Base-by-base conservation (phyloP, 2,888 invertebrate species). In the Aethes cnicana region DNA sequence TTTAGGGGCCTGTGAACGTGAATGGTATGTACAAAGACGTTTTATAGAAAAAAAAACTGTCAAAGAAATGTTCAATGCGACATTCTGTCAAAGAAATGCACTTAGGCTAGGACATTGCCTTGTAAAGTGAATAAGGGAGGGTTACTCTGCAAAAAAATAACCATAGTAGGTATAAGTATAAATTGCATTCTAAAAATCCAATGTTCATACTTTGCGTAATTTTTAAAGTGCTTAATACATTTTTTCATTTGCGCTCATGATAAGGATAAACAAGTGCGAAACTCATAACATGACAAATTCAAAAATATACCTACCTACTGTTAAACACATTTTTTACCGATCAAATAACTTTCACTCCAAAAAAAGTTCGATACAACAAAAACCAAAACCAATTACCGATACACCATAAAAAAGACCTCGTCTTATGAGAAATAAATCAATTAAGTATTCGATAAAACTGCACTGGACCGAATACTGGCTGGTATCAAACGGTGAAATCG, bases 401-500 rank as follows among this genome's bases (percentile, higher is more conserved):
- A 42, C 33, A 32, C 37, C 44, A 52, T 52, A 44, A 52, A 52
- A 46, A 52, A 42, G 23, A 21, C 37, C 46, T 52, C 30, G 42
- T 49, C 50, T 26, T 52, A 44, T 46, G 32, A 33, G 52, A 52
- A 52, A 52, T 52, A 46, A 52, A 44, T 52, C 52, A 52, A 52
- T 44, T 44, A 52, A 44, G 4, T 39, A 7, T 39, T 41, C 52
- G 25, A 52, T 52, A 28, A 28, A 42, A 42, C 41, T 52, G 52
- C 52, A 52, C 52, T 20, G 52, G 39, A 52, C 52, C 52, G 46
- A 42, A 17, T 17, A 9, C 11, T 28, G 28, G 28, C 41, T 28
- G 28, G 28, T 28, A 52, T 52, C 52, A 46, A 52, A 52, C 52
- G 52, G 52, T 52, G 44, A 52, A 52, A 52, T 52, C 43, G 46